phyloP scores from a whole-genome alignment of 2,113 vertebrate genomes.

The Hippoglossus stenolepis region DNA sequence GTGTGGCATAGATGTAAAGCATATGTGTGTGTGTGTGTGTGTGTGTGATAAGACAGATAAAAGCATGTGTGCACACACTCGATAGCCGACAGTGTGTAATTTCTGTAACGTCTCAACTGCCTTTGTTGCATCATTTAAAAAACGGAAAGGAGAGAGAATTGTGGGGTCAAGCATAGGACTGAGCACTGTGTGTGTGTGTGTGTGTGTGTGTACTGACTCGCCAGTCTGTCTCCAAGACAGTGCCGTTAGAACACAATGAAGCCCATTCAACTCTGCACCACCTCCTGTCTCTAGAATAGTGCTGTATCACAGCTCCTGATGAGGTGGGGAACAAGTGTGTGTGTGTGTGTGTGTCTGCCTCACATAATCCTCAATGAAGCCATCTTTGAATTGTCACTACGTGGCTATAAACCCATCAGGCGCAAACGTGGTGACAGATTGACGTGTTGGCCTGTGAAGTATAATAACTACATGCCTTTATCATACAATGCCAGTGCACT shows the following conservation, averaged over 20 bases:
- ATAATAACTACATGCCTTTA: neutral
- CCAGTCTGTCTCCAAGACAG: constrained; percentile 49
- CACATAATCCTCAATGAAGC: constrained; percentile 25
- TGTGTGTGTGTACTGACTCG: neutral
- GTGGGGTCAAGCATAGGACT: constrained; percentile 8
- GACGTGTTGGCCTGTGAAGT: constrained; percentile 10
- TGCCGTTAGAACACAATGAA: constrained; percentile 55
- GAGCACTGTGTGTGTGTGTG: too few species aligned
- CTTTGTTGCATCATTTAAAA: too few species aligned
- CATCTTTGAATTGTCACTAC: constrained; percentile 21
- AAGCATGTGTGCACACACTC: constrained; percentile 2
- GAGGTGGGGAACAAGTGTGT: neutral
- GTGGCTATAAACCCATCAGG: neutral
- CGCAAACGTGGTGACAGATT: neutral
- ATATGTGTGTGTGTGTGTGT: constrained; percentile 3
- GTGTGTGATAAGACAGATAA: neutral
- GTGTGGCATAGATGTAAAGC: too few species aligned
- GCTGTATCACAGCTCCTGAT: constrained; percentile 49
- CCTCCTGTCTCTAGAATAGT: constrained; percentile 41
- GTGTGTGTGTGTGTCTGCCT: neutral
- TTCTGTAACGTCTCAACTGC: too few species aligned
- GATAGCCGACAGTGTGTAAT: neutral
- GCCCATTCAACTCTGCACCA: constrained; percentile 54
- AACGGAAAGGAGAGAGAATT: neutral
- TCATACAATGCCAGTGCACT: neutral